Conservation (phyloP, 2,888 invertebrate genomes). For the Nephrocerus scutellatus region DNA sequence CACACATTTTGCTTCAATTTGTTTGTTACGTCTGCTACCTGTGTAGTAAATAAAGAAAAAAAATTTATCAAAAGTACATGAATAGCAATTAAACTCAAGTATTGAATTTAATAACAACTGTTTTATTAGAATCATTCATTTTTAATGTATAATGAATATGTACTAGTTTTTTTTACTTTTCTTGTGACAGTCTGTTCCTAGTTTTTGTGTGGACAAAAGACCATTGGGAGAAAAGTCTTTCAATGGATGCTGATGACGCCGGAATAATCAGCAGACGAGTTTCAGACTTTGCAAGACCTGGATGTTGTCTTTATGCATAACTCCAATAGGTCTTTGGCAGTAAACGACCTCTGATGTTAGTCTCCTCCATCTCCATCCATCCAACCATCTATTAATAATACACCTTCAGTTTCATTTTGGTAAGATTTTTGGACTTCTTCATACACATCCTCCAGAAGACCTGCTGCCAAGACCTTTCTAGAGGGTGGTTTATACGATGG, state of each 20-base stretch:
- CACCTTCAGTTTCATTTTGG: constrained; percentile 1
- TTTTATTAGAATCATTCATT: no score
- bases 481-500: constrained; percentile 18
- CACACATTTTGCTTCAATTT: no score
- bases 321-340: constrained; percentile 5
- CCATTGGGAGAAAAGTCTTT: constrained; percentile 6
- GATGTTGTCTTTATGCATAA: constrained; percentile 9
- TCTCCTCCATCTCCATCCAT: no score
- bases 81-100: no score
- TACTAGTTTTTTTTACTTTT: constrained; percentile 2
- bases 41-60: no score
- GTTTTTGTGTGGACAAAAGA: constrained; percentile 6
- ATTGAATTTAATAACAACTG: no score
- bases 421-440: constrained; percentile 3
- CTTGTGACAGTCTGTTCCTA: constrained; percentile 1
- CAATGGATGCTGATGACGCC: constrained; percentile 6
- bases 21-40: no score
- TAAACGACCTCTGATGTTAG: not conserved
- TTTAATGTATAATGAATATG: constrained; percentile 1
- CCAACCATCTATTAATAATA: constrained; percentile 11
- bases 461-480: constrained; percentile 12
- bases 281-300: constrained; percentile 7
- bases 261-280: constrained; percentile 9
- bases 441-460: constrained; percentile 6
- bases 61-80: no score